A percentile compares a stretch with the other conserved stretches of the same genome.
Conservation (phyloP, 64 coral and sea anemone species). For the Actinia equina region DNA sequence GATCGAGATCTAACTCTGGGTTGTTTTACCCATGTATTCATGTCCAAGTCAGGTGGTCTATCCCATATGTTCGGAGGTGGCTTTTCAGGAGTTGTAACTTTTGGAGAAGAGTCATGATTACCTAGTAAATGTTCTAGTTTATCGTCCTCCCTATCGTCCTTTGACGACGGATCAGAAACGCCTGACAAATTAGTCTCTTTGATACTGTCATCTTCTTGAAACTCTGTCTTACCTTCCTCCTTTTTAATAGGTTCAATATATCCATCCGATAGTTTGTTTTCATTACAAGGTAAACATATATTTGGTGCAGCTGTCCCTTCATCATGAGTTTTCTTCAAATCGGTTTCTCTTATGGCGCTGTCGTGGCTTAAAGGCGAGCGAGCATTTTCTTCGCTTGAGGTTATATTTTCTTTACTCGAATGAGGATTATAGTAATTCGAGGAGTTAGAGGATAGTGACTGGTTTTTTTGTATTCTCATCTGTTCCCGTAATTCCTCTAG, state of each 20-base stretch:
- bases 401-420: conserved; percentile 30
- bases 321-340: not conserved
- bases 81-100: not conserved
- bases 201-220: not conserved
- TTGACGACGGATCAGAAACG: not conserved
- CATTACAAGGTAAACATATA: not conserved
- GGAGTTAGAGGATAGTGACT: conserved; percentile 7
- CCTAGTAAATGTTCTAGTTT: not conserved
- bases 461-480: conserved; percentile 18
- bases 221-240: not conserved
- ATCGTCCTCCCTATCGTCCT: not conserved
- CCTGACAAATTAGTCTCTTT: not conserved
- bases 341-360: not conserved
- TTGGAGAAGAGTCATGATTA: not conserved
- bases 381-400: conserved; percentile 9
- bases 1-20: not conserved
- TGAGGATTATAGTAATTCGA: conserved; percentile 14
- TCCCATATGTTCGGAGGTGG: conserved; percentile 15
- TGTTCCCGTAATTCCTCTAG: conserved; percentile 14
- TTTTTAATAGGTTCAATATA: not conserved
- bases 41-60: not conserved
- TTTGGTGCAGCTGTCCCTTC: not conserved
- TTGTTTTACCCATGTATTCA: not conserved
- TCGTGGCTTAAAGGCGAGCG: not conserved
- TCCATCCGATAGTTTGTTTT: not conserved